phyloP scores from a whole-genome alignment of 2,113 vertebrate species.

The Lonchura striata region DNA sequence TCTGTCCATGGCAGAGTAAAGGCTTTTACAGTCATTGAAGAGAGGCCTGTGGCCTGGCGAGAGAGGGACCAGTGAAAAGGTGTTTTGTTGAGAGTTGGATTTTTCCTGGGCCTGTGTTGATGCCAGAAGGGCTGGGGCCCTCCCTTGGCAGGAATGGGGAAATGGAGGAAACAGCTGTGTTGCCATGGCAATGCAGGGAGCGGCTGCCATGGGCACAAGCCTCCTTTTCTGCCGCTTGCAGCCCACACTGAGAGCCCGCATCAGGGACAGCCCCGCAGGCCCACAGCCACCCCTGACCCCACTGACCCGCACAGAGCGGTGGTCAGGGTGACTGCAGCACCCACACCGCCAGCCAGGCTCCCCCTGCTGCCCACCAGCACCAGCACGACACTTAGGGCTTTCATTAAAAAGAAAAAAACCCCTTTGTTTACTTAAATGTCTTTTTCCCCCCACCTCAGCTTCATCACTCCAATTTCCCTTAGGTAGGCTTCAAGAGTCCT shows the following conservation, averaged over 20 bases:
- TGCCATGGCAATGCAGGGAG: not conserved
- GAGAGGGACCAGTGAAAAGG: not conserved
- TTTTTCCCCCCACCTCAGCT: not conserved
- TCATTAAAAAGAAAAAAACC: not conserved
- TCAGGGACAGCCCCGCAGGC: not conserved
- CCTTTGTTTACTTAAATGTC: not conserved
- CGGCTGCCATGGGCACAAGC: not conserved
- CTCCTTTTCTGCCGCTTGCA: not conserved
- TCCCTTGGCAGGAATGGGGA: not conserved
- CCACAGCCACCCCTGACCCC: not conserved
- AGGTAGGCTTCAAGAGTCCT: not conserved
- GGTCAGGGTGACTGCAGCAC: not conserved
- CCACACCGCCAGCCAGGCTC: not conserved
- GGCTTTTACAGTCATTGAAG: not conserved
- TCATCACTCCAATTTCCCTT: not conserved
- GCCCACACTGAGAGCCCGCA: not conserved
- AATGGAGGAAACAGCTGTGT: constrained; percentile 34
- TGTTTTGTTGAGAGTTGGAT: not conserved
- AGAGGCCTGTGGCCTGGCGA: not conserved
- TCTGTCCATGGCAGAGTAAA: not conserved
- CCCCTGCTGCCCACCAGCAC: not conserved
- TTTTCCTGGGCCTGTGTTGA: not conserved
- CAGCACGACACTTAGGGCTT: not conserved
- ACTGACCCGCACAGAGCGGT: fast-evolving
- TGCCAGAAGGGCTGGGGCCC: not conserved